phyloP scores from a whole-genome alignment of 2,113 vertebrate genomes.

The Myxocyprinus asiaticus region DNA sequence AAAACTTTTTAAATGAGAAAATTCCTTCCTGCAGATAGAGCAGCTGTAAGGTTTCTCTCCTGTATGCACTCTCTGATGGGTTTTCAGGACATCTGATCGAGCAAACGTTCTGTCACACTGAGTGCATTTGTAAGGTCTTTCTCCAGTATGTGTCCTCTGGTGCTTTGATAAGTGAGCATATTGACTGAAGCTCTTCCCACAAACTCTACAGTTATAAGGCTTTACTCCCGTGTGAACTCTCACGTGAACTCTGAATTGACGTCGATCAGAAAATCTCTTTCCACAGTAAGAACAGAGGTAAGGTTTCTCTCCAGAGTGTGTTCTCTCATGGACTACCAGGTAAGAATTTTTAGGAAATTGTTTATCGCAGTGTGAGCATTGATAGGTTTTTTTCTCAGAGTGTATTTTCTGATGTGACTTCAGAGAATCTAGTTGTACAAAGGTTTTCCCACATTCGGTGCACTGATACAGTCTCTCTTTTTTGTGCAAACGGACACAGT shows the following conservation, averaged over 20 bases:
- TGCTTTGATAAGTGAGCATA: no score
- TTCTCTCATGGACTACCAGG: constrained; percentile 9
- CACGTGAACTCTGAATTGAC: constrained; percentile 20
- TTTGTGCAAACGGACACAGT: constrained; percentile 1
- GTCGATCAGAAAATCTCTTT: background rate
- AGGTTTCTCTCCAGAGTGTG: constrained; percentile 33
- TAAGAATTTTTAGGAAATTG: background rate
- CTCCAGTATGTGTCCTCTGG: no score
- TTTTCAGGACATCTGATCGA: no score
- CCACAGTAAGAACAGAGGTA: constrained; percentile 1
- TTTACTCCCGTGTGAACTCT: constrained; percentile 11
- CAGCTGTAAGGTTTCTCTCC: no score
- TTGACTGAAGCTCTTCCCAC: no score
- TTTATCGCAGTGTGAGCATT: constrained; percentile 29
- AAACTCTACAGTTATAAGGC: no score
- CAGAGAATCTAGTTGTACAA: background rate
- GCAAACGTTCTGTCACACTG: no score
- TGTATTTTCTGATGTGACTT: background rate
- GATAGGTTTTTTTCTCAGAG: background rate
- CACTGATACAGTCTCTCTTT: constrained; percentile 11
- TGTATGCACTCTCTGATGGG: no score
- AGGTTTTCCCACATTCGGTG: background rate
- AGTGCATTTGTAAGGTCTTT: no score
- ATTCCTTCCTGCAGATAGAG: no score
- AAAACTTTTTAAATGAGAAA: no score